phyloP scores from a whole-genome alignment of 2,113 vertebrate genomes.

The Chiloscyllium plagiosum region DNA sequence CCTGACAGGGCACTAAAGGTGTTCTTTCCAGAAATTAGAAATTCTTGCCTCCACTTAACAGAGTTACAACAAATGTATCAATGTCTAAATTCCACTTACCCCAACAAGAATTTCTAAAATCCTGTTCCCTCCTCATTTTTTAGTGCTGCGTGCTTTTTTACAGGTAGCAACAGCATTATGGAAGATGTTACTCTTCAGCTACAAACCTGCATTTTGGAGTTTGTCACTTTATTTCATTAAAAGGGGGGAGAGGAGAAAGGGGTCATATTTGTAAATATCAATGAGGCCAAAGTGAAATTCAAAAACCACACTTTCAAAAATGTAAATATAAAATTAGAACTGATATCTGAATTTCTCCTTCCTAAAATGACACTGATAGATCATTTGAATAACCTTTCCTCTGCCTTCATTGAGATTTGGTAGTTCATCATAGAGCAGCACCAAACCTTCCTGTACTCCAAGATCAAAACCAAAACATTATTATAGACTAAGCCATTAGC shows the following conservation, averaged over 20 bases:
- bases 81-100: neutral
- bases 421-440: neutral
- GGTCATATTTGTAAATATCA: neutral
- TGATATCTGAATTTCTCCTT: neutral
- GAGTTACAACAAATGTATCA: neutral
- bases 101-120: neutral
- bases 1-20: neutral
- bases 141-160: neutral
- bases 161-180: neutral
- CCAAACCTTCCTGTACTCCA: neutral
- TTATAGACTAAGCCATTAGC: neutral
- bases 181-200: neutral
- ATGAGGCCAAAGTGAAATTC: neutral
- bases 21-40: neutral
- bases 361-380: no score
- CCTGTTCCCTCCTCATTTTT: neutral
- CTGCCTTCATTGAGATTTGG: neutral
- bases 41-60: neutral
- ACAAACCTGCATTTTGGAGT: neutral
- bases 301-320: neutral
- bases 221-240: neutral
- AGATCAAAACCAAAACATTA: neutral
- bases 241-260: neutral
- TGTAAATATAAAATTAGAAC: neutral
- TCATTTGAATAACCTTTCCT: neutral